These are phyloP conservation scores for Micronisus gabar DNA, from an alignment of 2,113 vertebrate genomes.

Conservation along the genomic window DNA sequence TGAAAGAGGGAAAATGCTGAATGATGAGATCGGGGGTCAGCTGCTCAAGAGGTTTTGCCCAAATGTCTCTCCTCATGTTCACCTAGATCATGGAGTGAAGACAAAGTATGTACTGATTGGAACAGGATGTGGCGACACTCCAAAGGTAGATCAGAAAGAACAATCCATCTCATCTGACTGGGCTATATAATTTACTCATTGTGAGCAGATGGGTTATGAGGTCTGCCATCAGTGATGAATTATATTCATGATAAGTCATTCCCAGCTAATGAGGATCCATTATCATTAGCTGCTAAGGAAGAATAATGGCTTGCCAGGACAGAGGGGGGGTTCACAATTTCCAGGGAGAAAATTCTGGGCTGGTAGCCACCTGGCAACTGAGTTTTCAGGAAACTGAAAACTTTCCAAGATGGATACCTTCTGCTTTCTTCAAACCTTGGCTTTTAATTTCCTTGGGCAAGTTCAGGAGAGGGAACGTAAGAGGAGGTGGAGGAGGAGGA, in stretches of 20 bases:
- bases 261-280: conserved; percentile 66
- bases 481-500: not conserved
- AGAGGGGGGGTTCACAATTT: not conserved
- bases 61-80: not conserved
- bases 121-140: conserved; percentile 18
- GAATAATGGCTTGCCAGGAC: not conserved
- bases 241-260: conserved; percentile 66
- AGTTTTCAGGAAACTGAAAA: not conserved
- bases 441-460: not conserved
- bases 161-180: conserved; percentile 56
- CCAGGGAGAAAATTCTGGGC: conserved; percentile 5
- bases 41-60: not conserved
- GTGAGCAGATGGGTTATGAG: conserved; percentile 62
- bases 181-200: conserved; percentile 46
- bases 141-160: conserved; percentile 35
- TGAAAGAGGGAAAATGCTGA: not conserved
- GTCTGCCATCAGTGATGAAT: conserved; percentile 62
- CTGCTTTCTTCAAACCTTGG: not conserved
- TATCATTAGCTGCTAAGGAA: conserved; percentile 50
- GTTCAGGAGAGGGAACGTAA: not conserved
- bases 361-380: conserved; percentile 18
- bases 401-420: not conserved
- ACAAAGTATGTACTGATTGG: not conserved
- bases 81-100: not conserved
- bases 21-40: not conserved